A percentile compares a stretch with the other conserved stretches of the same genome.
phyloP scores from a whole-genome alignment of 2,797 vertebrate genomes.

The Momotus momota region DNA sequence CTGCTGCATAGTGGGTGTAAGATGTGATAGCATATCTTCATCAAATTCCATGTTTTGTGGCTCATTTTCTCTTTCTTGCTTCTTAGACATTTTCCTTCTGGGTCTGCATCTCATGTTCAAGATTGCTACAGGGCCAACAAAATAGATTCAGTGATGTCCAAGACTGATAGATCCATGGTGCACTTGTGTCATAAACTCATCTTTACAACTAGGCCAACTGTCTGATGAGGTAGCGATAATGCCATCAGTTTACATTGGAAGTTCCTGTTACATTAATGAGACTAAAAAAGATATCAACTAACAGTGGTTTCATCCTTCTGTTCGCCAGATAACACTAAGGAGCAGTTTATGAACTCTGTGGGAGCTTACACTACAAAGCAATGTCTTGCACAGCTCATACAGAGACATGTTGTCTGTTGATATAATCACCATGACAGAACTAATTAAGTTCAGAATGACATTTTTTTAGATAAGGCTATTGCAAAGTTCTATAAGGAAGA shows the following conservation, averaged over 20 bases:
- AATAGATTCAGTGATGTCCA: not conserved
- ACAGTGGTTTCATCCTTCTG: not conserved
- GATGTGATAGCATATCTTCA: not conserved
- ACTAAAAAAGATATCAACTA: not conserved
- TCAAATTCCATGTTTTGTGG: not conserved
- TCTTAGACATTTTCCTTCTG: not conserved
- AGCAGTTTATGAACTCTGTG: constrained; percentile 9
- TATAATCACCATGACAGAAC: constrained; percentile 13
- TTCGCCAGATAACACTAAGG: not conserved
- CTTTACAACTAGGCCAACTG: not conserved
- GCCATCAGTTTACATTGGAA: not conserved
- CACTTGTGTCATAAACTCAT: not conserved
- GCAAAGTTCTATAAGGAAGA: not conserved
- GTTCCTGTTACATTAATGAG: not conserved
- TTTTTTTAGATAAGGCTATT: not conserved
- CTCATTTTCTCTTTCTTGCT: not conserved
- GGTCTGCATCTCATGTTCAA: not conserved
- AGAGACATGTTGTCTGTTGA: constrained; percentile 2
- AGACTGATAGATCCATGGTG: not conserved
- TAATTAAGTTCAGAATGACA: constrained; percentile 33
- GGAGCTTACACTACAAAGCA: not conserved
- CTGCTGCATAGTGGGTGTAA: not conserved
- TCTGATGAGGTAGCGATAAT: not conserved
- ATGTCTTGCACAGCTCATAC: not conserved
- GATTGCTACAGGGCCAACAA: not conserved